Percentiles rank a stretch among this genome's conserved stretches.
Evolutionary conservation across 1,140 invertebrate genomes (phyloP).

Genomic region (Aphelinus atriplicis): DNA sequence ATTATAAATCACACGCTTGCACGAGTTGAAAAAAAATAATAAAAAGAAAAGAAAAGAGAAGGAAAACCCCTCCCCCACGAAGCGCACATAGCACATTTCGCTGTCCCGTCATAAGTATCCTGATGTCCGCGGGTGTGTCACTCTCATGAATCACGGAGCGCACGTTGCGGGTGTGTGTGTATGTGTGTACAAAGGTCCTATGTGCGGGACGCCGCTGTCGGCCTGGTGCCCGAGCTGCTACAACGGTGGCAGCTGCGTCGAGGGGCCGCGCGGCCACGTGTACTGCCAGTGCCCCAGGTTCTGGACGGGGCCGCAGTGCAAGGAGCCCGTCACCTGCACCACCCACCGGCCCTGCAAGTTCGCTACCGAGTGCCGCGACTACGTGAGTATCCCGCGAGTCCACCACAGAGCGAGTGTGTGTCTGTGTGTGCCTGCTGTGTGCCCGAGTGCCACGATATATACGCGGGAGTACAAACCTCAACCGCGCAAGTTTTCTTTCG

Average conservation of each 20-base stretch:
- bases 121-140: too few species aligned
- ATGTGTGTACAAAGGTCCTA: slow-evolving; percentile 43
- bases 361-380: slow-evolving; percentile 69
- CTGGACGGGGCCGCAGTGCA: slow-evolving; percentile 68
- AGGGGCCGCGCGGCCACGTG: slow-evolving; percentile 65
- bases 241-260: slow-evolving; percentile 71
- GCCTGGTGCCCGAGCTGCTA: slow-evolving; percentile 65
- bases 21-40: too few species aligned
- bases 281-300: slow-evolving; percentile 68
- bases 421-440: too few species aligned
- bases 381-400: slow-evolving; percentile 65
- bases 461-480: too few species aligned
- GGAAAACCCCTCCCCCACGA: not conserved
- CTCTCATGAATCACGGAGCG: too few species aligned
- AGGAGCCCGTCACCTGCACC: slow-evolving; percentile 63
- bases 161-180: too few species aligned
- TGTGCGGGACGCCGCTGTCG: slow-evolving; percentile 46
- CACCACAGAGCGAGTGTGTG: not conserved
- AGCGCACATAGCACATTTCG: too few species aligned
- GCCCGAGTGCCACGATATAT: too few species aligned
- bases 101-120: too few species aligned
- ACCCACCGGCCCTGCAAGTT: slow-evolving; percentile 68
- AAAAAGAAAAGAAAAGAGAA: too few species aligned
- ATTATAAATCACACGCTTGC: too few species aligned
- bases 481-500: too few species aligned